phyloP scores from a whole-genome alignment of 2,113 vertebrate genomes.

The Phyllopteryx taeniolatus region DNA sequence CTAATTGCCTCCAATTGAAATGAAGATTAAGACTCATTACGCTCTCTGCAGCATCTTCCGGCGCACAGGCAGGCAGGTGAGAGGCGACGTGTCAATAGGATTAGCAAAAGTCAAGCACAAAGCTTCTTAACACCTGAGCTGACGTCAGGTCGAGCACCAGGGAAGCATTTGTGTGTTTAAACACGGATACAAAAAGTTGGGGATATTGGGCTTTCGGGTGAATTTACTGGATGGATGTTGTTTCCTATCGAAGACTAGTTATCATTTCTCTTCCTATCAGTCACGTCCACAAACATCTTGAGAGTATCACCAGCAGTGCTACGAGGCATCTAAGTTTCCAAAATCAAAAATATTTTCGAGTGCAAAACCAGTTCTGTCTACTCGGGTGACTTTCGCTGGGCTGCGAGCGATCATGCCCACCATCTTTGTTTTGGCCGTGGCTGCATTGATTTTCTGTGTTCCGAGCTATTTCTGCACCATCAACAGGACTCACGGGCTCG shows the following conservation, averaged over 20 bases:
- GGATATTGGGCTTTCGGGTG: background rate
- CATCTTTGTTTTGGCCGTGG: conserved; percentile 47
- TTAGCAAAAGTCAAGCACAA: conserved; percentile 64
- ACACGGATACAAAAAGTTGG: too few species aligned
- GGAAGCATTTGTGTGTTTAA: conserved; percentile 13
- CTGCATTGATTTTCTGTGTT: conserved; percentile 53
- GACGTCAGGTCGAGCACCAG: conserved; percentile 25
- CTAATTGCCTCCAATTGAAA: conserved; percentile 62
- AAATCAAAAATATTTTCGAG: too few species aligned
- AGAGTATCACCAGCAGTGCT: too few species aligned
- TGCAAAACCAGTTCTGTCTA: conserved; percentile 27
- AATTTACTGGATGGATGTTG: too few species aligned
- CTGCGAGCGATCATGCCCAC: conserved; percentile 39
- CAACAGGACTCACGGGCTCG: conserved; percentile 17
- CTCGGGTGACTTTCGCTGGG: conserved; percentile 20
- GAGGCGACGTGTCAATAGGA: conserved; percentile 58
- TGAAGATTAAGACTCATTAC: conserved; percentile 63
- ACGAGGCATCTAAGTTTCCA: too few species aligned
- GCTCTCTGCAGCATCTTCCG: conserved; percentile 34
- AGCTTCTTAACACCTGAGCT: conserved; percentile 62
- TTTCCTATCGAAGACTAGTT: too few species aligned
- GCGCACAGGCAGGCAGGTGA: conserved; percentile 41
- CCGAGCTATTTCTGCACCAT: conserved; percentile 26
- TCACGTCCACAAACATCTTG: too few species aligned
- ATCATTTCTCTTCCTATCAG: too few species aligned